These are phyloP conservation scores for Neelides sp. DNA, from an alignment of 1,140 invertebrate species.

Conservation along the genomic window DNA sequence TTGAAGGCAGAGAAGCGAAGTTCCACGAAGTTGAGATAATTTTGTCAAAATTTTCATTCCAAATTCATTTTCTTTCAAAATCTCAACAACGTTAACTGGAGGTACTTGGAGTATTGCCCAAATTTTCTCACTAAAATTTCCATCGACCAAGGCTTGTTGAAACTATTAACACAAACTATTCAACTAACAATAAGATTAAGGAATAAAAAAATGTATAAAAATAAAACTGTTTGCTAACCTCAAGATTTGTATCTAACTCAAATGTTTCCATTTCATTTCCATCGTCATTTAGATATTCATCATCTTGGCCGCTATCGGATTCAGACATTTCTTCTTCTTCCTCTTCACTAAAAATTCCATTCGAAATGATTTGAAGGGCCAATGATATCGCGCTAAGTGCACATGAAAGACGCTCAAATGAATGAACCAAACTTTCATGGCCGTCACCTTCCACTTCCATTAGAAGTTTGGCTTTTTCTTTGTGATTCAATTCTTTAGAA, in stretches of 20 bases:
- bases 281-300: slow-evolving; percentile 4
- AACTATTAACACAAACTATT: slow-evolving; percentile 2
- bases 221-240: slow-evolving; percentile 1
- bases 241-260: neutral
- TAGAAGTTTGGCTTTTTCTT: neutral
- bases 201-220: slow-evolving; percentile 29
- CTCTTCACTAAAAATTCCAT: slow-evolving; percentile 19
- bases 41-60: slow-evolving; percentile 2
- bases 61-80: slow-evolving; percentile 11
- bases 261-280: slow-evolving; percentile 10
- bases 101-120: too few relatives aligned
- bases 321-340: slow-evolving; percentile 6
- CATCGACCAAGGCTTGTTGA: too few relatives aligned
- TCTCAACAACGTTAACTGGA: slow-evolving; percentile 38
- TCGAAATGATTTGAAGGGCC: slow-evolving; percentile 20
- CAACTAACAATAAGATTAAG: slow-evolving; percentile 36
- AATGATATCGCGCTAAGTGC: slow-evolving; percentile 14
- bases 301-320: too few relatives aligned
- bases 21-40: slow-evolving; percentile 36
- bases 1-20: slow-evolving; percentile 51
- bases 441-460: too few relatives aligned
- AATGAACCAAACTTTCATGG: neutral
- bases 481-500: slow-evolving; percentile 3
- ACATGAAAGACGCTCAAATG: neutral
- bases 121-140: too few relatives aligned